Base-by-base conservation (phyloP, 2,797 vertebrate species). In the Pantherophis vulpinus region DNA sequence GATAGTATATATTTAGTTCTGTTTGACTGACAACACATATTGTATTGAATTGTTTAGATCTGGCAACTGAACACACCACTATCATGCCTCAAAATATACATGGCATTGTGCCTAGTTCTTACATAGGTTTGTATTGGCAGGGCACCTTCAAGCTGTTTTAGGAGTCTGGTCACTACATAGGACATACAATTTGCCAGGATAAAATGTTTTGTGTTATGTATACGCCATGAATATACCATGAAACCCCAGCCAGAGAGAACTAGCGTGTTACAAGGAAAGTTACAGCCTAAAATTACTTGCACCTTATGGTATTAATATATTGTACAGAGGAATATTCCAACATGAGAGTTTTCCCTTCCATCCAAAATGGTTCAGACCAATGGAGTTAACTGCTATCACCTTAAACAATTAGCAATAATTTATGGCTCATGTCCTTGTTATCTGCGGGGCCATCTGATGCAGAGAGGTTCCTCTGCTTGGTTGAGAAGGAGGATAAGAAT, bases 251-350 rank as follows among this genome's bases (percentile, higher is more conserved):
- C n/a, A 42, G 0, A 63, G 16, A 93, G 14, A 93, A 87, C 2
- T 3, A 47, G 12, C 13, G 25, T 90, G 32, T 2, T 11, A 56
- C 59, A 66, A 56, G 32, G 20, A 89, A 89, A 1, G 23, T 20
- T 42, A 7, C 4, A 23, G 56, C 9, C 60, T 58, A 74, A 32
- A 0, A 0, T 79, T 11, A 66, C 90, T 54, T 51, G 47, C 37
- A n/a, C 5, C 47, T 74, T 12, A 87, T 37, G 55, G 13, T 51
- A 55, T 87, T 87, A 51, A 16, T 54, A 55, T 20, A 1, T 0
- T 8, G 94, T 90, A 42, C 20, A 37, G 3, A 47, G 2, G 89
- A 91, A 29, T 92, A 54, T 42, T n/a, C 83, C 70, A 92, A 51
- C 1, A 83, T 16, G 1, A 55, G 0, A 0, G 2, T 32, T 74